Evolutionary conservation across 2,113 vertebrate species (phyloP).

Genomic region (Proteles cristata): DNA sequence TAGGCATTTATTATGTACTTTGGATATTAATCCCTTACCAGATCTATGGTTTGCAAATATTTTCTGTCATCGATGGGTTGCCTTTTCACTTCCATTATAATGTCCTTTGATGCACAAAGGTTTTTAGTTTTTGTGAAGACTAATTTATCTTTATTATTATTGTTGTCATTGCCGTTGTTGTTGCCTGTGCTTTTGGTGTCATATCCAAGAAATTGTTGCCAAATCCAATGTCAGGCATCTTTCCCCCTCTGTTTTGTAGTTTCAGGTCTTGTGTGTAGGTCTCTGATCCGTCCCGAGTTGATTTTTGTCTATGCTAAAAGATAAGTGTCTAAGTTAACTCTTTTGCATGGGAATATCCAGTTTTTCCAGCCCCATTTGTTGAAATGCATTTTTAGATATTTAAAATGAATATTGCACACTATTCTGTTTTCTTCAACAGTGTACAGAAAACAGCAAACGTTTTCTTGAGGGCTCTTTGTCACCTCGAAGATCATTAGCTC

Average conservation of each 20-base stretch:
- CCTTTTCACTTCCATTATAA: neutral
- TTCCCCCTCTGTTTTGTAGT: neutral
- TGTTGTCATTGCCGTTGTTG: neutral
- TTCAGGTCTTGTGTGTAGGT: neutral
- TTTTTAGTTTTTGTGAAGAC: conserved; percentile 25
- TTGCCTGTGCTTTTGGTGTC: neutral
- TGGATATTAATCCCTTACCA: neutral
- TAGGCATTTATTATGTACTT: neutral
- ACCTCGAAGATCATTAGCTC: neutral
- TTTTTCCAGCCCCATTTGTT: neutral
- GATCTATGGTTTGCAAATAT: neutral
- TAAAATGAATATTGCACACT: neutral
- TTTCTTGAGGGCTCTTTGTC: neutral
- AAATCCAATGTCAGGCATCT: neutral
- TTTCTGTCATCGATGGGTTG: neutral
- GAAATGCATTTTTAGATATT: neutral
- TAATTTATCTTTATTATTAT: neutral
- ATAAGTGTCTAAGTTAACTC: neutral
- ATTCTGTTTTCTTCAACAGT: neutral
- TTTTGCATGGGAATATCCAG: neutral
- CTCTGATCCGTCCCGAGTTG: neutral
- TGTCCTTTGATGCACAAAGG: neutral
- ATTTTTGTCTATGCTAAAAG: neutral
- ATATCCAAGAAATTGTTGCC: neutral
- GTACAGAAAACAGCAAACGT: neutral